Evolutionary conservation across 1,140 invertebrate species (phyloP), one percentile per base, ranked within the genome.

Genomic region (Pseudomyrmex dendroicus): DNA sequence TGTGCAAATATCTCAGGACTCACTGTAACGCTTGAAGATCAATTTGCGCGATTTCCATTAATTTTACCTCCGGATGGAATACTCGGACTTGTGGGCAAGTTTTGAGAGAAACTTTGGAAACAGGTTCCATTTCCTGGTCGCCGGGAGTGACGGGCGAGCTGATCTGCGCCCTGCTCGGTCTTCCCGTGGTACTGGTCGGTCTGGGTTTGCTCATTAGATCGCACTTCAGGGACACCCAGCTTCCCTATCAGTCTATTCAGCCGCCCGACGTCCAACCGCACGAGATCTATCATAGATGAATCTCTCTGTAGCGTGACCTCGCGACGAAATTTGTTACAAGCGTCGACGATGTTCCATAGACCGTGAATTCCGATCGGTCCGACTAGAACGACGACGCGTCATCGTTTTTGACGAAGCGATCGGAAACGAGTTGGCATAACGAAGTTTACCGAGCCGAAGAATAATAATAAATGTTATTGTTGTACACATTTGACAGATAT

Each of bases 71-170:
- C 35, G 35, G 35, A 0, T 35, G 35, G 35, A 35, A 35, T 52
- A 59, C 8, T 3, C 57, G n/a, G 1, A 44, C 54, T 54, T 63
- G 8, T n/a, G 35, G 44, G n/a, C 7, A 25, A 1, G 12, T 82
- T 64, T 68, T 74, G 56, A 74, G 70, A 8, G 22, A 66, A 35
- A 54, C 20, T n/a, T 84, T 61, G 7, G 35, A 20, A 92, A 57
- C 78, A 95, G 95, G 94, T 82, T 89, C 90, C 57, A 90, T 95
- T 48, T 82, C 89, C 12, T 96, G 95, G 95, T 93, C 94, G 56
- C 95, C 95, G 5, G 93, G 93, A n/a, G 92, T 95, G 35, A 94
- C 95, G 4, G 95, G 95, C 0, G 95, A 96, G 85, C 86, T 96
- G 22, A 95, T 96, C 67, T 96, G 95, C 85, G 94, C 95, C 0